Conservation (phyloP, 2,113 vertebrate species). For the Campylorhamphus procurvoides region DNA sequence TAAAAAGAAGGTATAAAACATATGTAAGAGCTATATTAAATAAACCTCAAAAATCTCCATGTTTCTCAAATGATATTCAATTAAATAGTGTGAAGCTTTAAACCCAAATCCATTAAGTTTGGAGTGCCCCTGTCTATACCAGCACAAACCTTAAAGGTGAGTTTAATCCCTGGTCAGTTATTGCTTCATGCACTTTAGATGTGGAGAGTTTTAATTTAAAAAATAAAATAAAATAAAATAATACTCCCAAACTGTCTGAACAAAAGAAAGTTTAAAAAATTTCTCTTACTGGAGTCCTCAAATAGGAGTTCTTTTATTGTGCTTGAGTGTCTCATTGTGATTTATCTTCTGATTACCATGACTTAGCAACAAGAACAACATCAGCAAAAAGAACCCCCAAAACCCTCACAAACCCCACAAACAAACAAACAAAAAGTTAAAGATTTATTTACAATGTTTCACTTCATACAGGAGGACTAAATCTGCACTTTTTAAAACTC, state of each 20-base stretch:
- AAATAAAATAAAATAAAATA: too few species aligned
- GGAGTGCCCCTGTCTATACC: background rate
- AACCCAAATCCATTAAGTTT: background rate
- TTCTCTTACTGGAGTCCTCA: background rate
- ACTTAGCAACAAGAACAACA: background rate
- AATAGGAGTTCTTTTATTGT: background rate
- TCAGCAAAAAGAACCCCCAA: too few species aligned
- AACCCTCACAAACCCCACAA: background rate
- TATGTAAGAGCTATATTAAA: accelerated
- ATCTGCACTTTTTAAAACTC: background rate
- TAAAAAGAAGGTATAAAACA: background rate
- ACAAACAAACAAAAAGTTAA: background rate
- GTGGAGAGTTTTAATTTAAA: background rate
- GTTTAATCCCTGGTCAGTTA: background rate
- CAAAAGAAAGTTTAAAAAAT: background rate
- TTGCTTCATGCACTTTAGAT: background rate
- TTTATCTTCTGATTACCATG: background rate
- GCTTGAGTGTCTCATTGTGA: background rate
- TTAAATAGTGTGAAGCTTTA: background rate
- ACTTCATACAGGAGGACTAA: background rate
- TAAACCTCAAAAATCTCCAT: background rate
- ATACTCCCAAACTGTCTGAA: background rate
- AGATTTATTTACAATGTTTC: background rate
- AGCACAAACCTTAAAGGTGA: background rate
- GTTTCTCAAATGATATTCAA: background rate